Evolutionary conservation across 2,797 vertebrate genomes (phyloP), one percentile per base, ranked within the genome.

Genomic region (Muraenolepis orangiensis): DNA sequence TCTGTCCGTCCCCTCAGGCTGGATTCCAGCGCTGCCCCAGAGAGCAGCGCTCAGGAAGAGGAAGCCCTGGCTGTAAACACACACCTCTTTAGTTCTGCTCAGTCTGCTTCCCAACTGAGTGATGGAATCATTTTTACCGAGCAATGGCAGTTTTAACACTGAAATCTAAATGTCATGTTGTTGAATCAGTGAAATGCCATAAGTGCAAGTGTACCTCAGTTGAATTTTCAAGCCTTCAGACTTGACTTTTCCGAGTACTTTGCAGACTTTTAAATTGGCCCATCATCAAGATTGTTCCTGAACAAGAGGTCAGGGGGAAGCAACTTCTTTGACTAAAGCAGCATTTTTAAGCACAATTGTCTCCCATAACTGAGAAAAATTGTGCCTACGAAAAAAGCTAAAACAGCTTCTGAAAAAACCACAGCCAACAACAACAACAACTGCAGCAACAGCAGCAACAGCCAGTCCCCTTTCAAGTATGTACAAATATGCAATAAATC

Each of bases 31-130:
- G 77, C 90, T 90, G 81, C 91, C 92, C 91, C 80, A 86, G 79
- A 80, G 84, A 73, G 76, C 32, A 26, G 40, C 75, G 85, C 79
- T 34, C 72, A 81, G 87, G 85, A 90, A 86, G 76, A 89, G 90
- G 90, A 93, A 91, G 81, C 81, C 78, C 76, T 78, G 64, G 74
- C 14, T 89, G 78, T 91, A 89, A 92, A 91, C 90, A 91, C 69
- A 75, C 72, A 85, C 28, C 72, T 73, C 86, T 91, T 90, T 90
- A 78, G 87, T 81, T 72, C 74, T n/a, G 64, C 75, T 82, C 31
- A 80, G 78, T 57, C 77, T 71, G 74, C 76, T 66, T 74, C 77
- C 79, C 70, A 72, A 72, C 61, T 78, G 85, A 78, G 10, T n/a
- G 51, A 57, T 23, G 20, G 51, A 1, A 57, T 23, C 6, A n/a